These are phyloP conservation scores for Labia minor DNA, from an alignment of 2,888 invertebrate genomes.

Conservation along the genomic window DNA sequence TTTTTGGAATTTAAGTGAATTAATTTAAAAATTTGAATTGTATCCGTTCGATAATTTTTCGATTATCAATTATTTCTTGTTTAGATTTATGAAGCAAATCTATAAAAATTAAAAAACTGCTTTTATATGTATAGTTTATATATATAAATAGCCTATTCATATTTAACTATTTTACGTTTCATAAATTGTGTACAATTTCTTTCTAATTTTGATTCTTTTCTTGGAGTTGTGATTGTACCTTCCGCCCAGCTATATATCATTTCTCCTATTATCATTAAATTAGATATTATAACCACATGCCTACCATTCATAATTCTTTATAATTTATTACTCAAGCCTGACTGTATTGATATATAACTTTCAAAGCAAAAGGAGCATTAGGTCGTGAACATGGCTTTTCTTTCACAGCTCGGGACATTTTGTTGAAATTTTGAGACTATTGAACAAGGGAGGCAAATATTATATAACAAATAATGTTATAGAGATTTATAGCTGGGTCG, in stretches of 20 bases:
- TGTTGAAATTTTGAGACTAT: constrained; percentile 13
- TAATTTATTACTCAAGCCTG: neutral
- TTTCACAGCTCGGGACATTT: neutral
- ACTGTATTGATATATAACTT: constrained; percentile 1
- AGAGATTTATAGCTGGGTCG: constrained; percentile 3
- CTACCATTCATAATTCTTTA: neutral
- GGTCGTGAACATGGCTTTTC: constrained; percentile 7
- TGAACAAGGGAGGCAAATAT: constrained; percentile 2
- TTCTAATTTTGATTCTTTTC: neutral
- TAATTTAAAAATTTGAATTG: no score
- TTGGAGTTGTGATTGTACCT: neutral
- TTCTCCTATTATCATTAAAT: constrained; percentile 2
- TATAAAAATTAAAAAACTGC: neutral
- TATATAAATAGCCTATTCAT: neutral
- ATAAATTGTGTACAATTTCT: constrained; percentile 6
- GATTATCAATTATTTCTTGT: no score
- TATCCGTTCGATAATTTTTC: no score
- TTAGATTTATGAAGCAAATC: neutral
- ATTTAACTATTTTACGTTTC: neutral
- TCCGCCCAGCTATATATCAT: neutral
- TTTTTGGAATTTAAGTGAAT: no score
- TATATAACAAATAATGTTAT: constrained; percentile 7
- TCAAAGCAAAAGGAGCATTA: neutral
- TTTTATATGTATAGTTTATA: neutral
- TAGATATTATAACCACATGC: neutral